Percentiles rank a stretch among this genome's conserved stretches.
These are phyloP conservation scores for Scaptomyza hsui DNA, from an alignment of 1,140 invertebrate genomes.

Conservation along the genomic window DNA sequence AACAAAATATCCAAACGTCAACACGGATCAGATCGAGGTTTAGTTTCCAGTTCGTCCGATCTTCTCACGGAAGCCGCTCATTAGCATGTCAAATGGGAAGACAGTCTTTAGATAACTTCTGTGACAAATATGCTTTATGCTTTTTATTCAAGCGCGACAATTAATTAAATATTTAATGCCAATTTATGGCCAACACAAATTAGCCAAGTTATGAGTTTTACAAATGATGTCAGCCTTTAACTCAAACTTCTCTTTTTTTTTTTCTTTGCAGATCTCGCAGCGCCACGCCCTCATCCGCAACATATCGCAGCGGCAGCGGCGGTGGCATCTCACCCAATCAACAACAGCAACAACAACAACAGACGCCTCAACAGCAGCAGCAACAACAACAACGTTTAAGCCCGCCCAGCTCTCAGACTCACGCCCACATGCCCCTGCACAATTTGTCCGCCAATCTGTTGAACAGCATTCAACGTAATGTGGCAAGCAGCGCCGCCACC, in stretches of 20 bases:
- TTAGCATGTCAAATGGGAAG: slow-evolving; percentile 73
- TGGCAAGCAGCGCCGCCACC: too few species aligned
- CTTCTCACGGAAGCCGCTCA: slow-evolving; percentile 77
- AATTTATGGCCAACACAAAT: slow-evolving; percentile 57
- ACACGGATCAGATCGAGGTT: slow-evolving; percentile 36
- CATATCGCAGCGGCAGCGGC: slow-evolving; percentile 86
- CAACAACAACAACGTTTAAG: slow-evolving; percentile 77
- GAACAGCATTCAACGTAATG: slow-evolving; percentile 67
- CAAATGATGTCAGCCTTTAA: slow-evolving; percentile 45
- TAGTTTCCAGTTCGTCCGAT: slow-evolving; percentile 4
- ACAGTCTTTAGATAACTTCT: slow-evolving; percentile 22
- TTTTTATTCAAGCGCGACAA: neutral
- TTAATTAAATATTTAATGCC: slow-evolving; percentile 75
- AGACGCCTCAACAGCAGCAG: slow-evolving; percentile 75
- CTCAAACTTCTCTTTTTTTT: neutral
- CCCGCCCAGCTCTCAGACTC: slow-evolving; percentile 60
- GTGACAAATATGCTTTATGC: slow-evolving; percentile 56
- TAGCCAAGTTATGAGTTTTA: slow-evolving; percentile 22
- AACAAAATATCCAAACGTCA: slow-evolving; percentile 49
- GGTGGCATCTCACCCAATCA: slow-evolving; percentile 86
- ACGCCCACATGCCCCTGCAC: slow-evolving; percentile 74
- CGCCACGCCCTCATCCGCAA: slow-evolving; percentile 90
- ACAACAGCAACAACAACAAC: slow-evolving; percentile 42
- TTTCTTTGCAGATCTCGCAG: slow-evolving; percentile 86
- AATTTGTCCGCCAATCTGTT: slow-evolving; percentile 81